Percentiles rank a stretch among this genome's conserved stretches.
These are phyloP conservation scores for Muntiacus reevesi DNA, from an alignment of 2,113 vertebrate species.

Conservation along the genomic window DNA sequence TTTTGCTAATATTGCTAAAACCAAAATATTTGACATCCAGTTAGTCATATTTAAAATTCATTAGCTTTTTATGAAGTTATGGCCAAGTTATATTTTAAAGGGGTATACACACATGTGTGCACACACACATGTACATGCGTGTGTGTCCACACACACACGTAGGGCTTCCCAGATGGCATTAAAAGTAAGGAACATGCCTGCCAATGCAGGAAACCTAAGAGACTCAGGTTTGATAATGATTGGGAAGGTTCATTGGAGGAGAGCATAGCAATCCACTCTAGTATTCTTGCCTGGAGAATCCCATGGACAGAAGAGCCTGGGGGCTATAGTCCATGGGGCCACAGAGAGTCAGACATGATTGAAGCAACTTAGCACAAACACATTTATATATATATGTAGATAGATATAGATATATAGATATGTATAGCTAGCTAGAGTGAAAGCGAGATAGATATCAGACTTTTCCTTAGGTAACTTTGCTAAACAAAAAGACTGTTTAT, in stretches of 20 bases:
- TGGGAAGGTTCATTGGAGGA: not conserved
- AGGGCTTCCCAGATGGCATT: not conserved
- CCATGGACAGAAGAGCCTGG: not conserved
- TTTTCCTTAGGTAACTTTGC: not conserved
- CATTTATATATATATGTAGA: not conserved
- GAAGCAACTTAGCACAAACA: not conserved
- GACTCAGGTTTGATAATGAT: not conserved
- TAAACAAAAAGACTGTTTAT: not conserved
- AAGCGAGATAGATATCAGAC: not conserved
- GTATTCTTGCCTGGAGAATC: not conserved
- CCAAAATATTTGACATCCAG: not conserved
- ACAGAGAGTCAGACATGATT: not conserved
- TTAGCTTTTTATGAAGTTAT: not conserved
- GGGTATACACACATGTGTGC: not conserved
- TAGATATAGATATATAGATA: not conserved
- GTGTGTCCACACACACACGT: not conserved
- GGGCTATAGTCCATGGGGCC: not conserved
- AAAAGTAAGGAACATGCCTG: not conserved
- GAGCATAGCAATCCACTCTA: not conserved
- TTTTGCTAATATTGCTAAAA: not conserved
- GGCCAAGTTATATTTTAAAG: not conserved
- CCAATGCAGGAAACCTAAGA: not conserved
- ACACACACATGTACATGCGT: too few relatives aligned
- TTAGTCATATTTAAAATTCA: not conserved
- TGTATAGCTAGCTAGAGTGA: not conserved